These are phyloP conservation scores for Eulithis testata DNA, from an alignment of 2,888 invertebrate genomes.

Conservation along the genomic window DNA sequence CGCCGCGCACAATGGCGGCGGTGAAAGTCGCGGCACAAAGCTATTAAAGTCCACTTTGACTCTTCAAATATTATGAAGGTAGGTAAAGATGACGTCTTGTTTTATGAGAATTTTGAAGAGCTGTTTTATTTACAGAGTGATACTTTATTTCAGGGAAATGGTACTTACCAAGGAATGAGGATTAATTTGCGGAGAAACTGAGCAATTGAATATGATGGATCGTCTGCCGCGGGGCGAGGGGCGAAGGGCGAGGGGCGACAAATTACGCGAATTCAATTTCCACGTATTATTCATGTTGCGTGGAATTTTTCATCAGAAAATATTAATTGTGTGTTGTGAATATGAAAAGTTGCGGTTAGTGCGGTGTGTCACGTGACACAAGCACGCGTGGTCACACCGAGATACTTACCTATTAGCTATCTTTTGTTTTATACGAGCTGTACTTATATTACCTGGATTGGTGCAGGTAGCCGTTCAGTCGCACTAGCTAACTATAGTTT, in stretches of 20 bases:
- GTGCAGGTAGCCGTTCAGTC: no score
- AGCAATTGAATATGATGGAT: neutral
- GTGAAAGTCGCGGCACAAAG: slow-evolving; percentile 14
- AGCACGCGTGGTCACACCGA: no score
- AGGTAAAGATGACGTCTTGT: slow-evolving; percentile 16
- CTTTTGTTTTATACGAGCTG: no score
- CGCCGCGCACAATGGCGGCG: slow-evolving; percentile 6
- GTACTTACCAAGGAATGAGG: neutral
- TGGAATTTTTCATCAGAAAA: no score
- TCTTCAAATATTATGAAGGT: slow-evolving; percentile 14
- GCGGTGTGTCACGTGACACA: no score
- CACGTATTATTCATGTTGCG: no score
- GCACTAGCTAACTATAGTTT: no score
- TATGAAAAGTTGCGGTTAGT: no score
- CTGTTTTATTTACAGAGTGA: slow-evolving; percentile 8
- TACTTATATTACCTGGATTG: no score
- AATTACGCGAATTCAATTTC: no score
- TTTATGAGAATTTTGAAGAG: slow-evolving; percentile 17
- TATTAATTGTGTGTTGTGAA: no score
- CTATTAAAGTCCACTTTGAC: slow-evolving; percentile 27
- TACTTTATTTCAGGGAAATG: slow-evolving; percentile 11
- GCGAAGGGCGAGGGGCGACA: neutral
- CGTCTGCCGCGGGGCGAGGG: neutral
- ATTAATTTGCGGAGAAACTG: slow-evolving; percentile 6
- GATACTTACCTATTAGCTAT: no score